Conservation (phyloP, 2,113 vertebrate species). For the Entosphenus tridentatus region DNA sequence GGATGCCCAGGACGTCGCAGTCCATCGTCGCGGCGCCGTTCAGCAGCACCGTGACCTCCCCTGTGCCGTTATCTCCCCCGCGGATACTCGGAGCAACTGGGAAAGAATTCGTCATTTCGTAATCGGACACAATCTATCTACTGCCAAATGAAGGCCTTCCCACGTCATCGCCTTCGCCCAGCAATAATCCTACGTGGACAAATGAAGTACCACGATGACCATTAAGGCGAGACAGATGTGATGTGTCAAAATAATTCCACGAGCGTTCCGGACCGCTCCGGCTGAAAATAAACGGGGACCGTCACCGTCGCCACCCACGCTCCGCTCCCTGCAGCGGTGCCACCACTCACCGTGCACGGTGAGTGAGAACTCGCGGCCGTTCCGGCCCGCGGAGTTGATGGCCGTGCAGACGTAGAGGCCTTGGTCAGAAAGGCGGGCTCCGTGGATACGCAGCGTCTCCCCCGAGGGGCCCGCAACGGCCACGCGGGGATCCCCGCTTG, state of each 20-base stretch:
- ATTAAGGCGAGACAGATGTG: too few species aligned
- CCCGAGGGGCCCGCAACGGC: conserved; percentile 27
- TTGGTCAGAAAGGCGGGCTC: conserved; percentile 30
- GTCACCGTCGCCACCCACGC: too few species aligned
- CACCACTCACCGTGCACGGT: conserved; percentile 28
- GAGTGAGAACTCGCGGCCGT: conserved; percentile 39
- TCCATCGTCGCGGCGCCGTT: conserved; percentile 27
- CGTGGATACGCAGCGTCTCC: conserved; percentile 33
- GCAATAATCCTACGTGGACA: too few species aligned
- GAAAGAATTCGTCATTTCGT: not conserved
- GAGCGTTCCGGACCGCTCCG: too few species aligned
- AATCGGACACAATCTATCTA: too few species aligned
- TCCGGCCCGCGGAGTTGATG: conserved; percentile 44
- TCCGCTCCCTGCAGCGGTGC: too few species aligned
- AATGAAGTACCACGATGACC: too few species aligned
- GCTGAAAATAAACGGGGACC: too few species aligned
- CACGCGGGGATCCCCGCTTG: conserved; percentile 24
- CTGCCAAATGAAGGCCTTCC: too few species aligned
- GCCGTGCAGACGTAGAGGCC: conserved; percentile 47
- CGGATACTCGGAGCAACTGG: conserved; percentile 40
- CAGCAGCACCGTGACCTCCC: conserved; percentile 27
- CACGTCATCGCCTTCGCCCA: too few species aligned
- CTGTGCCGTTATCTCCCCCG: conserved; percentile 18
- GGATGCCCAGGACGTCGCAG: conserved; percentile 37
- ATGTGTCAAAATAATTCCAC: too few species aligned